Evolutionary conservation across 2,113 vertebrate species (phyloP).

Genomic region (Bubo bubo): DNA sequence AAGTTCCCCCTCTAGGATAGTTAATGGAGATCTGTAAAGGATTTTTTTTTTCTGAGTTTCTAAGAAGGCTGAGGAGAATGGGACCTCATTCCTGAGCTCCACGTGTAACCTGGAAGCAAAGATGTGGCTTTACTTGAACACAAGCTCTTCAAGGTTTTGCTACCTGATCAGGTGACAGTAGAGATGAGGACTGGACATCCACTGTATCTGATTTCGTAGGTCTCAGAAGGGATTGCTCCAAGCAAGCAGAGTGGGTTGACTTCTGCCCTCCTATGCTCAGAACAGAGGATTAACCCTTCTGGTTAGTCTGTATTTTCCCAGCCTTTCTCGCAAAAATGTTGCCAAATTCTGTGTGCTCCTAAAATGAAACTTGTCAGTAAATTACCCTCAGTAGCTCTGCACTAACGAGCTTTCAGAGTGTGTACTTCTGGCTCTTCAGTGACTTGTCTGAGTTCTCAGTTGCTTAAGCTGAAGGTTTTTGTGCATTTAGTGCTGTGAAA

Average conservation of each 20-base stretch:
- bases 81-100: background rate
- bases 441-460: background rate
- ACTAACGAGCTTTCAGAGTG: rapidly evolving
- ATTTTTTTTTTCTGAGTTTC: slow-evolving; percentile 11
- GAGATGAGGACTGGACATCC: background rate
- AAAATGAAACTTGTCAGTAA: background rate
- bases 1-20: slow-evolving; percentile 57
- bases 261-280: background rate
- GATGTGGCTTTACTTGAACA: background rate
- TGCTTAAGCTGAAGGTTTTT: background rate
- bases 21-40: slow-evolving; percentile 65
- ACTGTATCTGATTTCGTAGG: background rate
- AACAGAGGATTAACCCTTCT: background rate
- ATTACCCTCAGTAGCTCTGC: background rate
- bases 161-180: background rate
- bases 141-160: background rate
- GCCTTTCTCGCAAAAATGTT: background rate
- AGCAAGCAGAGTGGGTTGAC: background rate
- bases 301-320: background rate
- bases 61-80: background rate
- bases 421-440: background rate
- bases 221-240: background rate
- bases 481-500: background rate
- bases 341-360: background rate
- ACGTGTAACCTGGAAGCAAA: background rate